Conservation (phyloP, 1,140 invertebrate genomes). For the Amyelois transitella region DNA sequence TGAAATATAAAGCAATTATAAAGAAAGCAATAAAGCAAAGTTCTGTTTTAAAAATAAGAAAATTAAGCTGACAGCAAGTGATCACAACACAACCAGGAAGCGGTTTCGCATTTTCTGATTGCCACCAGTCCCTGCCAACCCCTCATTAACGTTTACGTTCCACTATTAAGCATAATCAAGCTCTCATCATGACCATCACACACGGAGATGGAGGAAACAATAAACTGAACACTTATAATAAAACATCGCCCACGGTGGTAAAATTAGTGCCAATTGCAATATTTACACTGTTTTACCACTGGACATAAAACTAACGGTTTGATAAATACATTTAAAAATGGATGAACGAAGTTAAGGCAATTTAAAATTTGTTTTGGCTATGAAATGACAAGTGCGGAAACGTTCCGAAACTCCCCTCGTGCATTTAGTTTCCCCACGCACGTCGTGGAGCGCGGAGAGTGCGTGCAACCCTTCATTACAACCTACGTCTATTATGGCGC, state of each 20-base stretch:
- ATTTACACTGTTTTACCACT: background rate
- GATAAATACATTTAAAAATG: conserved; percentile 2
- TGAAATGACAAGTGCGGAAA: conserved; percentile 58
- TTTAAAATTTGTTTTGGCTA: conserved; percentile 46
- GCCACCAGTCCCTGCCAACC: conserved; percentile 40
- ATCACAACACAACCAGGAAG: conserved; percentile 60
- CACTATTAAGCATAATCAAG: conserved; percentile 60
- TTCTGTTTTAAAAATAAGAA: background rate
- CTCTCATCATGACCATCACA: conserved; percentile 65
- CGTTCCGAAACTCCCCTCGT: conserved; percentile 40
- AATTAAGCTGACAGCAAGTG: conserved; percentile 20
- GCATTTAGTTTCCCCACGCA: conserved; percentile 55
- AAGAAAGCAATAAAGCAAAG: background rate
- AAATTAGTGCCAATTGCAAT: background rate
- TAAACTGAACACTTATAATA: conserved; percentile 43
- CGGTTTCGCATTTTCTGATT: conserved; percentile 35
- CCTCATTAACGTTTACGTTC: conserved; percentile 60
- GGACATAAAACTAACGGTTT: background rate
- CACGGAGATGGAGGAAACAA: conserved; percentile 57
- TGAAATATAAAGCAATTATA: conserved; percentile 27
- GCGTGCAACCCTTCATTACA: conserved; percentile 64
- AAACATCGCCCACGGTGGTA: conserved; percentile 1
- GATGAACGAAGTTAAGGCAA: conserved; percentile 19
- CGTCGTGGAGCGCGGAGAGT: conserved; percentile 35
- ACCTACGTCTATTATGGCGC: conserved; percentile 58